Percentiles rank a stretch among this genome's conserved stretches.
phyloP scores from a whole-genome alignment of 1,140 invertebrate genomes.

The Coboldia fuscipes region DNA sequence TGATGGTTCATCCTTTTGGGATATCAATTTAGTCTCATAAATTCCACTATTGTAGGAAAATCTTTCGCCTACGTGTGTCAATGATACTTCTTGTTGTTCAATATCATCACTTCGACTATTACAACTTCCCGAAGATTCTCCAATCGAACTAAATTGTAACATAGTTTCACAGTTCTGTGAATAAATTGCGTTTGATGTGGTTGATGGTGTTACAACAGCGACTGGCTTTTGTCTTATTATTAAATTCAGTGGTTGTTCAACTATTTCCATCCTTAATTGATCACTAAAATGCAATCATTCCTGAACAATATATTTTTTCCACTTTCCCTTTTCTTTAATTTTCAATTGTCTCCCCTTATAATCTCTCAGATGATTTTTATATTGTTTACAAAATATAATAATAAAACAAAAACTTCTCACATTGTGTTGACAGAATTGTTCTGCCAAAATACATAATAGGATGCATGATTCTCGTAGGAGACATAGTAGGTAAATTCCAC shows the following conservation, averaged over 20 bases:
- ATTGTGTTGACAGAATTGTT: too few relatives aligned
- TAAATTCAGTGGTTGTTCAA: slow-evolving; percentile 23
- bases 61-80: background rate
- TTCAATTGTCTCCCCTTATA: background rate
- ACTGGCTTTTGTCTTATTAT: slow-evolving; percentile 25
- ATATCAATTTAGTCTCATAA: too few relatives aligned
- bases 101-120: background rate
- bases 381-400: background rate
- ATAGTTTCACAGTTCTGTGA: too few relatives aligned
- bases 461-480: too few relatives aligned
- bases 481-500: too few relatives aligned
- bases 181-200: slow-evolving; percentile 5
- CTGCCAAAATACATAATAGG: too few relatives aligned
- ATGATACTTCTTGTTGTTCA: background rate
- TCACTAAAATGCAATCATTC: background rate
- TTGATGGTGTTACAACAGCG: slow-evolving; percentile 22
- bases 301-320: background rate
- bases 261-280: too few relatives aligned
- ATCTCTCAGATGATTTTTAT: background rate
- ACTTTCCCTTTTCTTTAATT: background rate
- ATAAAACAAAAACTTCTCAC: background rate
- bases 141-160: too few relatives aligned
- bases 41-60: background rate
- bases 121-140: background rate
- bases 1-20: too few relatives aligned